Evolutionary conservation across 2,797 vertebrate species (phyloP), one percentile per base, ranked within the genome.

Genomic region (Sylvia borin): DNA sequence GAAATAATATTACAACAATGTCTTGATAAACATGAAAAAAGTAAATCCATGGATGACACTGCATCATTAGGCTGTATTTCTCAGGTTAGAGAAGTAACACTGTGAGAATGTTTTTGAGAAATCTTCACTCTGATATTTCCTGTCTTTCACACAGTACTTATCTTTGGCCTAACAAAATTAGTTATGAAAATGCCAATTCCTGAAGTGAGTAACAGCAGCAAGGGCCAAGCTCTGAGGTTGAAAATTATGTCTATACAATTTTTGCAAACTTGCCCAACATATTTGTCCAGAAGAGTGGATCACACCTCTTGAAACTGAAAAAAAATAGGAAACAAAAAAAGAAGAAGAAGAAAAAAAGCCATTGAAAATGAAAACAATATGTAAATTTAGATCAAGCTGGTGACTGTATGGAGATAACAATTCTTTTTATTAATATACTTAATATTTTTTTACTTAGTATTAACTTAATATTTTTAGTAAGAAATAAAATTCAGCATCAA

Each of bases 151-250:
- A 47, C 2, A 73, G 15, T 16, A 58, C 13, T 5, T 64, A 5
- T 68, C 16, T 51, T 71, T 54, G 55, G 7, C 16, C 14, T 64
- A 47, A 43, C 1, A 90, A 61, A 47, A 58, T 22, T 36, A 13
- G 27, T 45, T 40, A 6, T 1, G 4, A 34, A 48, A 58, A 20
- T 7, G 6, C 0, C 8, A 7, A 1, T 53, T 81, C 87, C 24
- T 50, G 8, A 42, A 54, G 47, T 27, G 13, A 38, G 16, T 38
- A 55, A 24, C 8, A 55, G 9, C 18, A 64, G 7, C 1, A 2
- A 29, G 9, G 16, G 50, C 8, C 7, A 80, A 67, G 19, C 4
- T 53, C 42, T 53, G 20, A 73, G 34, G 7, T 3, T 40, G 22
- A 50, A 62, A 65, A 43, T 3, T 5, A 60, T 38, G 6, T 45